Base-by-base conservation (phyloP, 35 echinoderm and acorn worm species). In the Ptychodera flava region DNA sequence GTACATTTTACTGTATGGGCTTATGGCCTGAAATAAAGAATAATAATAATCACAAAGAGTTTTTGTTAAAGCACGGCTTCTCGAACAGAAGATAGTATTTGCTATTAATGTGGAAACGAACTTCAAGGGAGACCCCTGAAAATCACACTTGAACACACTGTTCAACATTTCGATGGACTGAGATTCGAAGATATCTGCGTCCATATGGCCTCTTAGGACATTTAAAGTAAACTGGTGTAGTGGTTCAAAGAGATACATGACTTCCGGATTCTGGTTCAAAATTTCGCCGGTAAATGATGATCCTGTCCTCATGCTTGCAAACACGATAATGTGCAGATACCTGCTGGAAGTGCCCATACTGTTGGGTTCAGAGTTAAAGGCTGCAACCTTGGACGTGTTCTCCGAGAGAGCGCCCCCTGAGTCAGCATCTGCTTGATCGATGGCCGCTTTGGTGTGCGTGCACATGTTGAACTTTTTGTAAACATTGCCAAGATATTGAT, bases 231-330 rank as follows among this genome's bases (percentile, higher is more conserved):
- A 31, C 10, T 90, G 34, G 53, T 94, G 96, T 22, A 99, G 78
- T 0, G 96, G 96, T 83, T 99, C 96, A 91, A 99, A 99, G 10
- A 99, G 77, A 34, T 91, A 99, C 83, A 94, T 92, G 33, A 99
- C 36, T 33, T 87, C 31, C 30, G 77, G 84, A 81, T 94, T 99
- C 79, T 99, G 96, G 81, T 99, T 99, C 1, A 99, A 88, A 33
- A 99, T 92, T 90, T 99, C 96, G 1, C 96, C 96, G 77, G 91
- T 85, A 35, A 99, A 84, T 12, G 93, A 92, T 0, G 96, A 99
- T 1, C 96, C 96, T 35, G 96, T 99, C 76, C 96, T 86, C 92
- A 94, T 99, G 32, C 93, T 81, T 28, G 90, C 96, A 29, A 99
- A 35, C 16, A 99, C 33, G n/a, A 83, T 83, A 15, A 83, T 37